Evolutionary conservation across 1,140 invertebrate genomes (phyloP), one percentile per base, ranked within the genome.

Genomic region (Diorhabda sublineata): DNA sequence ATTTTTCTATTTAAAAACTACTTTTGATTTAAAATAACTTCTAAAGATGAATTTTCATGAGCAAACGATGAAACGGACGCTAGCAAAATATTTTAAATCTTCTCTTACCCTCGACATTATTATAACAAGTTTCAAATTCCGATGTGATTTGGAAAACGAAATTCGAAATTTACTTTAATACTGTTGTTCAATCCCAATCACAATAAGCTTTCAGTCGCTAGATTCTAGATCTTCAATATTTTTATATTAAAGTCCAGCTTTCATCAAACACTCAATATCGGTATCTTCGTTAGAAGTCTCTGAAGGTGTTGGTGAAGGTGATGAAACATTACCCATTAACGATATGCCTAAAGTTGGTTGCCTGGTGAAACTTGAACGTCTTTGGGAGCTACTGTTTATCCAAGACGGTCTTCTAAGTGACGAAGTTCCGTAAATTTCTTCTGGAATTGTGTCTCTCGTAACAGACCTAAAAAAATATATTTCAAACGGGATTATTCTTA

Each of bases 201-300:
- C 47, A 52, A 52, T 52, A 52, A 52, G 6, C 47, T 52, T 52
- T 52, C 47, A 52, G 47, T 52, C 47, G 47, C 47, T 52, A 52
- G 26, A 58, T 58, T 58, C 57, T 26, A 26, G 26, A 26, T 26
- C 26, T 26, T 26, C 26, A 26, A 52, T 52, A 52, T 59, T 2
- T 71, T 69, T 71, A 5, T 70, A 74, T 74, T 73, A 78, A 67
- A 79, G 76, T 64, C 75, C 74, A 58, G 75, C 74, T 68, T 79
- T 79, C 79, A 81, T 79, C n/a, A 81, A 72, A 68, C 74, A 73
- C 61, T 80, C 77, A 44, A 74, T 68, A 63, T 79, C 80, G 8
- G 74, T 74, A 26, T 79, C 77, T 2, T 79, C 78, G 3, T 64
- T 72, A 3, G 78, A 77, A 56, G 61, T 64, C 26, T 74, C 74